Evolutionary conservation across 2,797 vertebrate genomes (phyloP).

Genomic region (Myripristis jacobus): DNA sequence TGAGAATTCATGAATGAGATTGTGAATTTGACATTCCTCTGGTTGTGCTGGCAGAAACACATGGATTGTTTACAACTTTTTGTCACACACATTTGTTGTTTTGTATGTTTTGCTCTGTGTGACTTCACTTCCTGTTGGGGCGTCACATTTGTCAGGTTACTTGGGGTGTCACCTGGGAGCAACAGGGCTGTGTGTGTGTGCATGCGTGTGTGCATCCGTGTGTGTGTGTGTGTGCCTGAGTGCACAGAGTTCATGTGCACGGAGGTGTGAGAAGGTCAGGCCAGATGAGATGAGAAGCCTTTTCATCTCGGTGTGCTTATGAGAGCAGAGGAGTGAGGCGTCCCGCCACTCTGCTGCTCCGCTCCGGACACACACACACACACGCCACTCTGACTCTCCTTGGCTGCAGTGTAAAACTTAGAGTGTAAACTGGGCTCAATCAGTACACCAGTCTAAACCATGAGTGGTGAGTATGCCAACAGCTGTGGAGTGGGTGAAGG

Average conservation of each 20-base stretch:
- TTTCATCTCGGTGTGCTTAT: slow-evolving; percentile 76
- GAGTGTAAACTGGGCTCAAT: slow-evolving; percentile 29
- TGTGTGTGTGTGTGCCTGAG: slow-evolving; percentile 24
- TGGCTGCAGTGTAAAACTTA: slow-evolving; percentile 8
- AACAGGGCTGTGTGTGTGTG: not conserved
- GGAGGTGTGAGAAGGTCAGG: slow-evolving; percentile 75
- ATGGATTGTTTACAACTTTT: no score
- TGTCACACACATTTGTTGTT: no score
- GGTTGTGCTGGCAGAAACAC: no score
- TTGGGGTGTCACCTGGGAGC: no score
- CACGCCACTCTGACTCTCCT: slow-evolving; percentile 22
- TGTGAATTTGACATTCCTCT: no score
- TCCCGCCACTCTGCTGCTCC: slow-evolving; percentile 41
- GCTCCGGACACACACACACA: slow-evolving; percentile 36
- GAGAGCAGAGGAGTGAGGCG: slow-evolving; percentile 45
- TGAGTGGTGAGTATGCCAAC: slow-evolving; percentile 80
- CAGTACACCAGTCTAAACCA: slow-evolving; percentile 52
- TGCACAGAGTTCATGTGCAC: slow-evolving; percentile 6
- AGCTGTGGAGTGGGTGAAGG: not conserved
- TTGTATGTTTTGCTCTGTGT: no score
- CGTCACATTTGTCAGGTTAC: no score
- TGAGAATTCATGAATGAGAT: no score
- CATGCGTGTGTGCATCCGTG: not conserved
- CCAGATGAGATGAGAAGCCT: slow-evolving; percentile 67
- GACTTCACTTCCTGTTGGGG: no score